Base-by-base conservation (phyloP, 2,888 invertebrate genomes). In the Platycnemis pennipes region DNA sequence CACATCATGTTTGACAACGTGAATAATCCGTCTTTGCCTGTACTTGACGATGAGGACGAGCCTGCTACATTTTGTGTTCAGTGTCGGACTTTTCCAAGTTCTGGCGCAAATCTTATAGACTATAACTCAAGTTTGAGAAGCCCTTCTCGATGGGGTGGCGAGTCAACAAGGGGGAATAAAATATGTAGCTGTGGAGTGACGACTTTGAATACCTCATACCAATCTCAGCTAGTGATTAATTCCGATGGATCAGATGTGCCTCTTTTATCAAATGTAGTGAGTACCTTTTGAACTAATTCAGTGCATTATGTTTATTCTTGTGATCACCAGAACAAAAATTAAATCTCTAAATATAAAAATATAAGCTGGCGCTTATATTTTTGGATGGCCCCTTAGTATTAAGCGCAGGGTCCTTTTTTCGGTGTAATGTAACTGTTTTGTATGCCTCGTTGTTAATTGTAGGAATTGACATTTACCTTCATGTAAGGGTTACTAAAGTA, bases 221-320 rank as follows among this genome's bases (percentile, higher is more conserved):
- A 88, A 63, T 88, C 94, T 11, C 94, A 89, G 49, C 94, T 94
- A 31, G 94, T 94, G 22, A 87, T 94, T 37, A 94, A 94, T 63
- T 94, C 94, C 46, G 94, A 94, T 56, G 94, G 88, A 53, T 94
- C 94, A 11, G 94, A 94, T 77, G 94, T 94, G 89, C 94, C 94
- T 89, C 89, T 94, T 53, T 94, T 94, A 31, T 86, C 94, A 69
- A 94, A 94, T 45, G 94, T 94, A 26, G 94, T 94, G 86, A 94
- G 86, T 53, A 45, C 5, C 2, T 44, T 49, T 49, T n/a, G n/a
- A n/a, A n/a, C n/a, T n/a, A n/a, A n/a, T n/a, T n/a, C n/a, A n/a
- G n/a, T n/a, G n/a, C n/a, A n/a, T n/a, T n/a, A n/a, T n/a, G n/a
- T n/a, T n/a, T n/a, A n/a, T n/a, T n/a, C n/a, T n/a, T n/a, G n/a